A percentile compares a stretch with the other conserved stretches of the same genome.
These are phyloP conservation scores for Anhinga rufa DNA, from an alignment of 2,113 vertebrate genomes.

Conservation along the genomic window DNA sequence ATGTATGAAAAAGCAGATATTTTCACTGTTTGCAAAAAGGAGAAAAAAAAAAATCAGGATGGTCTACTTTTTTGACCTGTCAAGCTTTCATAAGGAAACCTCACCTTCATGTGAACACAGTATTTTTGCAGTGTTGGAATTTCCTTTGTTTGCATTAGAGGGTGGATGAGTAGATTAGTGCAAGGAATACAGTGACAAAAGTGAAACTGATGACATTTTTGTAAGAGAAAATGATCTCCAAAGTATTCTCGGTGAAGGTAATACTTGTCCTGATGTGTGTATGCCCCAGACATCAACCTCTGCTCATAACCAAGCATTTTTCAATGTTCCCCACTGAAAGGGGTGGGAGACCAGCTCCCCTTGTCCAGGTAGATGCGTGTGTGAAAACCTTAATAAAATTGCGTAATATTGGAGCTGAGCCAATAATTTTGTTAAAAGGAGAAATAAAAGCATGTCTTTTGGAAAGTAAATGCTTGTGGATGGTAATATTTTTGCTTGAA, in stretches of 20 bases:
- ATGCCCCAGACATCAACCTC: neutral
- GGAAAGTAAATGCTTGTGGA: neutral
- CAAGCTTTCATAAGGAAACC: neutral
- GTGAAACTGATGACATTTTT: neutral
- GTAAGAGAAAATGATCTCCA: neutral
- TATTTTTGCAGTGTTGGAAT: neutral
- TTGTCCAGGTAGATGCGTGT: neutral
- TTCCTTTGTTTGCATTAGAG: neutral
- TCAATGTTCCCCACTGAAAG: neutral
- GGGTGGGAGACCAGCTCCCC: neutral
- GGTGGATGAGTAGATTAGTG: neutral
- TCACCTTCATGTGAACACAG: neutral
- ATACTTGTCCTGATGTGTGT: neutral
- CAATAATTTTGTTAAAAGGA: neutral
- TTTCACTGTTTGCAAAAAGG: neutral
- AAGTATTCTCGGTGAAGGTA: neutral
- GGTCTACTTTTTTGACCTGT: neutral
- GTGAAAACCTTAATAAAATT: neutral
- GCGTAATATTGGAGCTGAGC: neutral
- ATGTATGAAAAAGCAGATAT: neutral
- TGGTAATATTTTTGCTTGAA: constrained; percentile 34
- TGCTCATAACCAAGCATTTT: neutral
- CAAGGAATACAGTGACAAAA: neutral
- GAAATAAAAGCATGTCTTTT: neutral
- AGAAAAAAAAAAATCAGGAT: neutral